Evolutionary conservation across 1,140 invertebrate species (phyloP).

Genomic region (Condylostylus longicornis): DNA sequence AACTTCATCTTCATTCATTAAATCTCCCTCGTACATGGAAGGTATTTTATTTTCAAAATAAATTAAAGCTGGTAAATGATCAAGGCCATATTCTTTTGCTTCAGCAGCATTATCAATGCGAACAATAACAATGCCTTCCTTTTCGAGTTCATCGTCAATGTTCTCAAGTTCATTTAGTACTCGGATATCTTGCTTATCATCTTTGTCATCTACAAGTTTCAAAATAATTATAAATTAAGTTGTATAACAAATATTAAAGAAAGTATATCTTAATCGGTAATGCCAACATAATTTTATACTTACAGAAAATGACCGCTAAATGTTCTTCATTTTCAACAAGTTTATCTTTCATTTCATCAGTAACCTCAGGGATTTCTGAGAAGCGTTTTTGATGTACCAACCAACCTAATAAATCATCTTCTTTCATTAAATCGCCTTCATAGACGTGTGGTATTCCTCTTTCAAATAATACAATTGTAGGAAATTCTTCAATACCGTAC

Average conservation of each 20-base stretch:
- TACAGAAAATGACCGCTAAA: slow-evolving; percentile 75
- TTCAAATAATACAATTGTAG: slow-evolving; percentile 72
- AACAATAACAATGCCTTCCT: slow-evolving; percentile 78
- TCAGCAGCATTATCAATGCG: slow-evolving; percentile 75
- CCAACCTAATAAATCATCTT: slow-evolving; percentile 80
- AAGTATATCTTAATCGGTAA: background rate
- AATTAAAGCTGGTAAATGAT: slow-evolving; percentile 71
- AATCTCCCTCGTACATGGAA: slow-evolving; percentile 77
- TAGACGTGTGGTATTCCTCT: slow-evolving; percentile 76
- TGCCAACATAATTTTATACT: slow-evolving; percentile 29
- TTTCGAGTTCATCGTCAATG: slow-evolving; percentile 82
- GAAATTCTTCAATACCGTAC: slow-evolving; percentile 69
- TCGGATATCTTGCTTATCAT: slow-evolving; percentile 74
- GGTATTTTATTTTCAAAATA: slow-evolving; percentile 89
- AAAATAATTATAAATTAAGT: background rate
- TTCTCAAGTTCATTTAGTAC: slow-evolving; percentile 81
- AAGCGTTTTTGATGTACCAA: slow-evolving; percentile 75
- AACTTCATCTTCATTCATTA: slow-evolving; percentile 84
- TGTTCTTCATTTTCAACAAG: slow-evolving; percentile 65
- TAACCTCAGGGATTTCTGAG: slow-evolving; percentile 82
- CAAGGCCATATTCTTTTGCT: slow-evolving; percentile 81
- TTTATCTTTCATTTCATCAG: slow-evolving; percentile 86
- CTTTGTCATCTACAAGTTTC: slow-evolving; percentile 59
- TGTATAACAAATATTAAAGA: background rate
- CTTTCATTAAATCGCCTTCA: slow-evolving; percentile 81